phyloP scores from a whole-genome alignment of 2,888 invertebrate species.

The Teinopalpus imperialis region DNA sequence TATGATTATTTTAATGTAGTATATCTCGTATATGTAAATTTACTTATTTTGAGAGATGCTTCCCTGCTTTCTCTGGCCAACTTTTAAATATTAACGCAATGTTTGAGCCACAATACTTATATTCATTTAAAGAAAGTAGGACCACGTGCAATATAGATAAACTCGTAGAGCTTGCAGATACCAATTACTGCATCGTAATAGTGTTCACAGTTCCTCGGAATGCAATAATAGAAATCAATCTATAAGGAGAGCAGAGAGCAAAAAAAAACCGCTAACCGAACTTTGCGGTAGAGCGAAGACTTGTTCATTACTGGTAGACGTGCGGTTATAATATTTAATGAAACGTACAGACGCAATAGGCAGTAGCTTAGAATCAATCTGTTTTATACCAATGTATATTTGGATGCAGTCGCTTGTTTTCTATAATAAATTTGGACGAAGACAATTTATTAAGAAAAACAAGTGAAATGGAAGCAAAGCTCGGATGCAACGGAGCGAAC shows the following conservation, averaged over 20 bases:
- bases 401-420: slow-evolving; percentile 33
- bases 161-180: slow-evolving; percentile 40
- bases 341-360: slow-evolving; percentile 52
- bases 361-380: slow-evolving; percentile 4
- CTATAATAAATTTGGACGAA: slow-evolving; percentile 31
- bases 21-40: slow-evolving; percentile 7
- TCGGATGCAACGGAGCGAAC: slow-evolving; percentile 34
- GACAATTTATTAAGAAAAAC: slow-evolving; percentile 30
- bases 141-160: slow-evolving; percentile 18
- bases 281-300: slow-evolving; percentile 56
- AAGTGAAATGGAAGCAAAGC: slow-evolving; percentile 29
- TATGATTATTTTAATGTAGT: not conserved
- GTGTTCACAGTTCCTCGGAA: slow-evolving; percentile 55
- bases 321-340: slow-evolving; percentile 69
- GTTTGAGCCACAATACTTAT: slow-evolving; percentile 14
- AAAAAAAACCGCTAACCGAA: slow-evolving; percentile 71
- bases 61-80: slow-evolving; percentile 15
- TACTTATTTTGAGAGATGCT: not conserved
- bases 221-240: slow-evolving; percentile 71
- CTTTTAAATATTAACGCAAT: slow-evolving; percentile 9
- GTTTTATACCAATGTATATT: slow-evolving; percentile 40
- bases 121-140: slow-evolving; percentile 18
- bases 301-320: slow-evolving; percentile 61
- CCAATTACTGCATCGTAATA: slow-evolving; percentile 61
- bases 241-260: slow-evolving; percentile 61